Evolutionary conservation across 2,888 invertebrate genomes (phyloP).

Genomic region (Frankliniella fusca): DNA sequence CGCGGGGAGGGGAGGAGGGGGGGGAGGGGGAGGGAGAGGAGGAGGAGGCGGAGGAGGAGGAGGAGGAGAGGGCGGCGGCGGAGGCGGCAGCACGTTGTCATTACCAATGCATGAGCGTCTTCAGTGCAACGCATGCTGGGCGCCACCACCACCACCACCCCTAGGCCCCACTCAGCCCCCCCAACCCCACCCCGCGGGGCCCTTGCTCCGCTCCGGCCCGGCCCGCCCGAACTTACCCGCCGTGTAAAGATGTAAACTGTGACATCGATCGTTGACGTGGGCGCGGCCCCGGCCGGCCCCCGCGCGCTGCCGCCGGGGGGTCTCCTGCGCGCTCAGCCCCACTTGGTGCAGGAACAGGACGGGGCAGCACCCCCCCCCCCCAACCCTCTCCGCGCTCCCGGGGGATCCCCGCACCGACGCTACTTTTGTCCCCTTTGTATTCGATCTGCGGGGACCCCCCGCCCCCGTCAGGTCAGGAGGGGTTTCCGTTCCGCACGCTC

Average conservation of each 20-base stretch:
- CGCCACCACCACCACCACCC: neutral
- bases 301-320: neutral
- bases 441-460: no score
- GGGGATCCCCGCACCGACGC: no score
- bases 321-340: no score
- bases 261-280: constrained; percentile 17
- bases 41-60: neutral
- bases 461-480: no score
- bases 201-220: neutral
- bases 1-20: neutral
- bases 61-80: neutral
- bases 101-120: constrained; percentile 17
- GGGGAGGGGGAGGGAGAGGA: neutral
- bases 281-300: neutral
- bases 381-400: no score
- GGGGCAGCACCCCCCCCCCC: no score
- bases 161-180: neutral
- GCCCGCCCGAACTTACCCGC: constrained; percentile 22
- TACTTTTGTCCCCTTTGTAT: no score
- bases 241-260: constrained; percentile 26
- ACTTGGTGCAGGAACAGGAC: no score
- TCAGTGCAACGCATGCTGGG: constrained; percentile 22
- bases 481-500: no score
- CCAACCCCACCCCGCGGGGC: neutral
- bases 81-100: neutral